Conservation (phyloP, 2,888 invertebrate genomes). For the Phrixothrix hirtus region DNA sequence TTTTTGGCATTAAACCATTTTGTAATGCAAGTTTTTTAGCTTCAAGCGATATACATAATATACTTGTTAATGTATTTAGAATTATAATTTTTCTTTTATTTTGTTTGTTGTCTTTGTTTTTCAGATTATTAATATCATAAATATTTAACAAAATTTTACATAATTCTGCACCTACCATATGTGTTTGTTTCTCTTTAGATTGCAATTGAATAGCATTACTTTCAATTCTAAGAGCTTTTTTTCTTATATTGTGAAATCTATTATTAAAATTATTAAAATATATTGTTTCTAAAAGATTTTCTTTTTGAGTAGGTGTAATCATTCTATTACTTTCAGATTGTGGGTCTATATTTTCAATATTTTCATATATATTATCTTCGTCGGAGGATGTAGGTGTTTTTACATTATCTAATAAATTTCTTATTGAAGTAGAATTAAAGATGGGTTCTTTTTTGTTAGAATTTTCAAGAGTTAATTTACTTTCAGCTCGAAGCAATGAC, state of each 20-base stretch:
- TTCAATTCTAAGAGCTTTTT: conserved; percentile 10
- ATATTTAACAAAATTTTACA: conserved; percentile 56
- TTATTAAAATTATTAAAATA: conserved; percentile 41
- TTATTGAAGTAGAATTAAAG: conserved; percentile 35
- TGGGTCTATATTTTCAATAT: conserved; percentile 18
- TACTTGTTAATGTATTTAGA: conserved; percentile 53
- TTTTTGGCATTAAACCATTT: conserved; percentile 51
- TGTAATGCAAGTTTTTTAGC: conserved; percentile 56
- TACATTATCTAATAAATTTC: conserved; percentile 45
- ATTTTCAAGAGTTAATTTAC: conserved; percentile 9
- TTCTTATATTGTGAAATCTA: conserved; percentile 16
- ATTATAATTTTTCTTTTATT: conserved; percentile 53
- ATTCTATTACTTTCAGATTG: no score
- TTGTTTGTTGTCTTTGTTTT: conserved; percentile 32
- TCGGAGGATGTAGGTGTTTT: conserved; percentile 36
- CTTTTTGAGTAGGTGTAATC: conserved; percentile 23
- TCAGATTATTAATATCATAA: conserved; percentile 54
- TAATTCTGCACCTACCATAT: conserved; percentile 54
- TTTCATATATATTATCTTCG: neutral
- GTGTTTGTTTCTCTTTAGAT: conserved; percentile 1
- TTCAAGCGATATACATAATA: conserved; percentile 56
- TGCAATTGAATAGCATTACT: neutral
- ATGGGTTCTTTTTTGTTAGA: conserved; percentile 3
- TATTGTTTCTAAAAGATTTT: conserved; percentile 41
- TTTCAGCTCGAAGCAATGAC: conserved; percentile 36